Conservation (phyloP, 2,797 vertebrate genomes). For the Australoheros facetus region DNA sequence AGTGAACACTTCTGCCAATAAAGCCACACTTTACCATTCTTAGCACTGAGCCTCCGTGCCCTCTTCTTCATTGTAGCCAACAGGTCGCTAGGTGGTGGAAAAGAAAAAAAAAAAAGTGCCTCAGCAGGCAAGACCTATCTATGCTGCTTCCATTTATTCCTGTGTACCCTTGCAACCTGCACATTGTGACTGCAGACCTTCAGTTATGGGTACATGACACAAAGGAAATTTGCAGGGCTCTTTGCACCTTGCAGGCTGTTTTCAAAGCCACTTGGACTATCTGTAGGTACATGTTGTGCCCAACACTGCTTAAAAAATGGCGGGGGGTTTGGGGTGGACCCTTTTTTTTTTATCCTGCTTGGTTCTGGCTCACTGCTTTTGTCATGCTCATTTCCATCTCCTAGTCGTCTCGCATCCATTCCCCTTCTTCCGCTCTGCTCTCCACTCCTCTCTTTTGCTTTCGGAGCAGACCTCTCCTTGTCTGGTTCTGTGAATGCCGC, state of each 20-base stretch:
- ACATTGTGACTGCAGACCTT: slow-evolving; percentile 50
- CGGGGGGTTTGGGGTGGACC: neutral
- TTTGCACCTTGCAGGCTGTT: slow-evolving; percentile 36
- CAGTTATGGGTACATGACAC: slow-evolving; percentile 37
- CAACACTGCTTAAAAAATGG: slow-evolving; percentile 2
- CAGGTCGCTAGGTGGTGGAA: slow-evolving; percentile 31
- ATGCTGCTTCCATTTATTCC: slow-evolving; percentile 49
- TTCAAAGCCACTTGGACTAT: slow-evolving; percentile 32
- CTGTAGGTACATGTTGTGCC: slow-evolving; percentile 49
- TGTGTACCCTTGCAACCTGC: slow-evolving; percentile 40
- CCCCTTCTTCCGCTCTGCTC: neutral
- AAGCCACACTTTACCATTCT: slow-evolving; percentile 46
- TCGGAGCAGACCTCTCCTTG: slow-evolving; percentile 27
- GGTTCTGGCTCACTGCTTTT: slow-evolving; percentile 64
- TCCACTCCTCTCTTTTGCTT: neutral
- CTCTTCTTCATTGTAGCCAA: slow-evolving; percentile 41
- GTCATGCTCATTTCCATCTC: slow-evolving; percentile 55
- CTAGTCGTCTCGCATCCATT: slow-evolving; percentile 41
- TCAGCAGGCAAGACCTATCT: slow-evolving; percentile 33
- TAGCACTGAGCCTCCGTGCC: slow-evolving; percentile 26
- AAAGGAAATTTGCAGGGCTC: slow-evolving; percentile 22
- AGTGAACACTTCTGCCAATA: slow-evolving; percentile 63
- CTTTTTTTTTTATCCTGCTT: slow-evolving; percentile 55
- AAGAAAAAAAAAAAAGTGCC: neutral
- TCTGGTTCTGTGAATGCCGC: slow-evolving; percentile 55